Conservation (phyloP, 2,113 vertebrate genomes). For the Ctenomys sociabilis region DNA sequence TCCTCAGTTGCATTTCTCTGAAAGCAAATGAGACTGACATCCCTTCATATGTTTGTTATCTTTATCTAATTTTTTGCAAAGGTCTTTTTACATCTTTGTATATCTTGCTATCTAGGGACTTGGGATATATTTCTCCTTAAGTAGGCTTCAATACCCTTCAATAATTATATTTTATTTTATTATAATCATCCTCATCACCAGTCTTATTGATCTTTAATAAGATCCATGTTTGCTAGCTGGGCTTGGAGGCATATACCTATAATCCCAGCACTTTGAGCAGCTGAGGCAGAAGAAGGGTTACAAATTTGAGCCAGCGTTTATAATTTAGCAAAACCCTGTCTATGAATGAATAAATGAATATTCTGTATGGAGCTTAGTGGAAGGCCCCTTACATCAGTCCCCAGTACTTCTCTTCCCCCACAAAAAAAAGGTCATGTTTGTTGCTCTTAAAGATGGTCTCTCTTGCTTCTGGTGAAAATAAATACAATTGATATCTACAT, state of each 20-base stretch:
- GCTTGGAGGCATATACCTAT: not conserved
- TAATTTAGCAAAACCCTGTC: not conserved
- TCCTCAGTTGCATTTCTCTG: not conserved
- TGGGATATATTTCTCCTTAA: not conserved
- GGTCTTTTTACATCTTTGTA: not conserved
- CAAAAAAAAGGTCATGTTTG: not conserved
- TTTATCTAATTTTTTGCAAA: constrained; percentile 5
- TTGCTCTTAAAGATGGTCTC: not conserved
- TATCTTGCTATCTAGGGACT: not conserved
- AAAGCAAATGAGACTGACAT: constrained; percentile 7
- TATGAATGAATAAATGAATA: not conserved
- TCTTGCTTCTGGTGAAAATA: not conserved
- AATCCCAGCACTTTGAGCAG: not conserved
- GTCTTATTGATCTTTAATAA: constrained; percentile 12
- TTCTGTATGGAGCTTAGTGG: no score
- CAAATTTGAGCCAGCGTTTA: not conserved
- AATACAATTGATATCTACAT: not conserved
- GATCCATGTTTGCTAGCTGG: not conserved
- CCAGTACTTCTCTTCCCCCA: not conserved
- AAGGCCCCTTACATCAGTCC: not conserved
- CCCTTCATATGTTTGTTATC: not conserved
- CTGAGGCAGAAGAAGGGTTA: not conserved
- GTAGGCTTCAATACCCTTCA: not conserved
- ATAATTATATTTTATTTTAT: not conserved
- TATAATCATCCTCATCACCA: not conserved